Evolutionary conservation across 1,140 invertebrate genomes (phyloP), one percentile per base, ranked within the genome.

Genomic region (Leptestheria dahalacensis): DNA sequence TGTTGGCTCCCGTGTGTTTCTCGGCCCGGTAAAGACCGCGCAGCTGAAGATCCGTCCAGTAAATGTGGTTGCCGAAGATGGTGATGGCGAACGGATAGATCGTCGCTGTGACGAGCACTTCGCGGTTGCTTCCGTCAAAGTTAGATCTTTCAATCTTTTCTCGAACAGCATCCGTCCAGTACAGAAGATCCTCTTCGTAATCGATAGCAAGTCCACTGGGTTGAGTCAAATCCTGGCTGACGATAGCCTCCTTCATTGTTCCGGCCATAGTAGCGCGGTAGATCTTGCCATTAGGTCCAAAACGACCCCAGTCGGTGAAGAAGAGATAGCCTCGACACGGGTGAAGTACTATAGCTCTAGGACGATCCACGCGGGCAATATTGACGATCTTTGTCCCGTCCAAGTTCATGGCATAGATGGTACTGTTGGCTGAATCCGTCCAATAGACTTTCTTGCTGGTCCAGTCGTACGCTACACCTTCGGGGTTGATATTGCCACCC

Each of bases 21-120:
- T 97, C 91, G 0, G 94, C 94, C 57, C 94, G 74, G 67, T 95
- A 98, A 0, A 99, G 91, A 1, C 94, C 94, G 24, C 91, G 75
- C 0, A 96, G 70, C 68, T 94, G 92, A 33, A 97, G 77, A 72
- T 99, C 96, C 0, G 94, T 97, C 91, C 95, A 96, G 71, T 97
- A 99, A 52, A 99, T 94, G 69, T 91, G 92, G 67, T 91, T 82
- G 23, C 85, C 78, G 71, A 84, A 88, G 0, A 97, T 86, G 0
- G 91, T 93, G 12, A 98, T 89, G 0, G 91, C 91, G 70, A 95
- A 97, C 6, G 93, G 93, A 78, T 97, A 95, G 61, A 96, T 94
- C 0, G 92, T 94, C 0, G 91, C 90, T 0, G 62, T 49, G 3
- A 72, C 70, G 33, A 77, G 70, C 3, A 76, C 74, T 65, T 82